A percentile compares a stretch with the other conserved stretches of the same genome.
Conservation (phyloP, 2,888 invertebrate species). For the Entomobrya proxima region DNA sequence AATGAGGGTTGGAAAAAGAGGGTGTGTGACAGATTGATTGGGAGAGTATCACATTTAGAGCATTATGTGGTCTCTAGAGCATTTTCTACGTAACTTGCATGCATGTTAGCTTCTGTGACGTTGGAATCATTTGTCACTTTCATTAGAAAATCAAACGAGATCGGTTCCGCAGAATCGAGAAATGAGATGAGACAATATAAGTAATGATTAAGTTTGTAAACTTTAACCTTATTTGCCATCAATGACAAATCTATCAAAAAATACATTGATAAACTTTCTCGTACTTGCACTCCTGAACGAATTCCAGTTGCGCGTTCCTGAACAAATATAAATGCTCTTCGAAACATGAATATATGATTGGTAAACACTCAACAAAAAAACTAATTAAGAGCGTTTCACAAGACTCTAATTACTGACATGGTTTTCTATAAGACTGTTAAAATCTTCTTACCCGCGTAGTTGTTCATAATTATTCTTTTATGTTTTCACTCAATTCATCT, state of each 20-base stretch:
- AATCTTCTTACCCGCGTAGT: conserved; percentile 6
- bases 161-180: not conserved
- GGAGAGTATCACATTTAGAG: conserved; percentile 19
- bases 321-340: not conserved
- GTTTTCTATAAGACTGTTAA: conserved; percentile 46
- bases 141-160: not conserved
- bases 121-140: conserved; percentile 49
- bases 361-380: not conserved
- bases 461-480: conserved; percentile 8
- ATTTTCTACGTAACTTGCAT: not conserved
- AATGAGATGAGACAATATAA: not conserved
- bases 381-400: conserved; percentile 16
- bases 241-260: too few species aligned
- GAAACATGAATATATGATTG: not conserved
- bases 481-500: not conserved
- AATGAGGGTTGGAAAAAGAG: conserved; percentile 23
- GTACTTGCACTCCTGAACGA: not conserved
- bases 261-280: too few species aligned
- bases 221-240: conserved; percentile 9
- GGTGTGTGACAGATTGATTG: conserved; percentile 54
- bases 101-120: not conserved
- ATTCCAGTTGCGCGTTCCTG: not conserved
- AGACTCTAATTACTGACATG: conserved; percentile 38
- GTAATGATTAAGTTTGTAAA: conserved; percentile 20
- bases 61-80: conserved; percentile 47